These are phyloP conservation scores for Paratilapia polleni DNA, from an alignment of 2,113 vertebrate species.

Conservation along the genomic window DNA sequence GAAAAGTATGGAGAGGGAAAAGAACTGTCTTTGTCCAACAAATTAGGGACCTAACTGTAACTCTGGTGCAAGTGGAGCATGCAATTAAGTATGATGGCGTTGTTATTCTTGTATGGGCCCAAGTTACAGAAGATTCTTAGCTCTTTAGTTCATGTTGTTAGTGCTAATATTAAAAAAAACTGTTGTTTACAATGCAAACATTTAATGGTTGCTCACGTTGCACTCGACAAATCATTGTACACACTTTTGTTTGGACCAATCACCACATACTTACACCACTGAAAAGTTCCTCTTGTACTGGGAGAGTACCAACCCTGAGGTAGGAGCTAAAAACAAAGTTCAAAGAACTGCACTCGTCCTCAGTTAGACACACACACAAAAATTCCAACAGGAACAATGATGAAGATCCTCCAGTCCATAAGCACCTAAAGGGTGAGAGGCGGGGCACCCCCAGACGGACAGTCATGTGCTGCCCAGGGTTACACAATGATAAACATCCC, in stretches of 20 bases:
- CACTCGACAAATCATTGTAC: neutral
- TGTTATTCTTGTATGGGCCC: neutral
- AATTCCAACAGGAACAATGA: neutral
- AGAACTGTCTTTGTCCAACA: neutral
- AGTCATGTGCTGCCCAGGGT: too few species aligned
- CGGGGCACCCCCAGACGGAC: accelerated
- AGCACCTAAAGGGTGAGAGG: neutral
- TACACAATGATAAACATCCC: accelerated
- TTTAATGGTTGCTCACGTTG: too few species aligned
- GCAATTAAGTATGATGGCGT: neutral
- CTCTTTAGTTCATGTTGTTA: neutral
- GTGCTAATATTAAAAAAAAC: neutral
- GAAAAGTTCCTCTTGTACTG: neutral
- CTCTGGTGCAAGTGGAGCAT: neutral
- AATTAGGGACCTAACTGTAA: neutral
- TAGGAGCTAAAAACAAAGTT: neutral
- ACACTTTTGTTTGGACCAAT: neutral
- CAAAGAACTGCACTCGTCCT: neutral
- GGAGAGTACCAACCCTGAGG: neutral
- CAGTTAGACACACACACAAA: neutral
- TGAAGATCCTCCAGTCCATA: neutral
- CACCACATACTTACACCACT: neutral
- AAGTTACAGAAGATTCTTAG: neutral
- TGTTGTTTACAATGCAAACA: neutral
- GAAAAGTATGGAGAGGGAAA: too few species aligned